Percentiles rank a stretch among this genome's conserved stretches.
These are phyloP conservation scores for Natator depressus DNA, from an alignment of 2,113 vertebrate genomes.

Conservation along the genomic window DNA sequence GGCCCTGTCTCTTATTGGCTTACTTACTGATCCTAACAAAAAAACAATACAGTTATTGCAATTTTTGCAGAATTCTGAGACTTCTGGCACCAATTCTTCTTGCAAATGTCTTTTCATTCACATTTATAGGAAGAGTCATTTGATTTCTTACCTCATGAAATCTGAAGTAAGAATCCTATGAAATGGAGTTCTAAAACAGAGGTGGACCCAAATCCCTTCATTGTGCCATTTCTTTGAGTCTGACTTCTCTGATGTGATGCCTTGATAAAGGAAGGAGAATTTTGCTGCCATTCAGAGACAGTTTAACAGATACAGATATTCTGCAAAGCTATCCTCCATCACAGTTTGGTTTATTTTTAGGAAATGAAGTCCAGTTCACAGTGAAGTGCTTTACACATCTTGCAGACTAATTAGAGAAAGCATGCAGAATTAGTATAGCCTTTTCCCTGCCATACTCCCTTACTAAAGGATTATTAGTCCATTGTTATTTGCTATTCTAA, in stretches of 20 bases:
- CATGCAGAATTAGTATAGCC: not conserved
- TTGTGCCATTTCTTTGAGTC: not conserved
- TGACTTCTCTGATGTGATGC: not conserved
- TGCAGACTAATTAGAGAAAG: not conserved
- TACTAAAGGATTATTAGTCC: not conserved
- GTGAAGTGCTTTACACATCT: not conserved
- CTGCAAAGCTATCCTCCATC: not conserved
- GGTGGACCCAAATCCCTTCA: not conserved
- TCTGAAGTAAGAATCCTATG: not conserved
- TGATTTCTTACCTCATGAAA: not conserved
- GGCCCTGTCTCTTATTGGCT: not conserved
- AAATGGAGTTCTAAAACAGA: not conserved
- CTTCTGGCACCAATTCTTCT: not conserved
- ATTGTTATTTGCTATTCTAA: not conserved
- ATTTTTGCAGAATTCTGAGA: not conserved
- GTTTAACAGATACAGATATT: not conserved
- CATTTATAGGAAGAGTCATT: not conserved
- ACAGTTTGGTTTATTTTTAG: not conserved
- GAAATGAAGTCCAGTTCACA: not conserved
- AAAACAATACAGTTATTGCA: not conserved
- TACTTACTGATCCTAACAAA: not conserved
- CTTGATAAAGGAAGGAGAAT: not conserved
- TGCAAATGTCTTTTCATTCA: not conserved
- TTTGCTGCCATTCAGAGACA: not conserved
- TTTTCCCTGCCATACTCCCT: not conserved